Evolutionary conservation across 2,797 vertebrate species (phyloP).

Genomic region (Acestrorhynchus altus): DNA sequence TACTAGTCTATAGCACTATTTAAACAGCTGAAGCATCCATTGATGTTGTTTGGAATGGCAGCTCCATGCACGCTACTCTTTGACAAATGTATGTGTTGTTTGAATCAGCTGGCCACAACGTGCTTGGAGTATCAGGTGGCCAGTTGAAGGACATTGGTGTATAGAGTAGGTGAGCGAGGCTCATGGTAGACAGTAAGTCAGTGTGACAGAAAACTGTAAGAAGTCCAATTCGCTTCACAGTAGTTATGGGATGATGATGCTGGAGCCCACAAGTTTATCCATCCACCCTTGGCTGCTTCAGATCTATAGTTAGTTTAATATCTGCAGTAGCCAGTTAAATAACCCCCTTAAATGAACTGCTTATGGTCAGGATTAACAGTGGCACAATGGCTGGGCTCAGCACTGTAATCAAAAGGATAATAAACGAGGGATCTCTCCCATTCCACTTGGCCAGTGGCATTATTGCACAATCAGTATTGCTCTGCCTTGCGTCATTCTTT

Average conservation of each 20-base stretch:
- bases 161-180: background rate
- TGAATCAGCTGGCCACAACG: background rate
- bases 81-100: background rate
- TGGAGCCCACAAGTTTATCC: background rate
- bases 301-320: background rate
- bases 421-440: background rate
- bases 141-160: background rate
- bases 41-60: background rate
- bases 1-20: background rate
- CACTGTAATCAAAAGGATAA: background rate
- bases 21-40: background rate
- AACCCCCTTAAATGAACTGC: background rate
- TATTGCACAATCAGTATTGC: background rate
- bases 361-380: background rate
- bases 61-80: background rate
- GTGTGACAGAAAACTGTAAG: background rate
- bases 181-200: background rate
- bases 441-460: background rate
- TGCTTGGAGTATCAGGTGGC: background rate
- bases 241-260: background rate
- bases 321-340: background rate
- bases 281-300: background rate
- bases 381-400: background rate
- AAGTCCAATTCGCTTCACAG: background rate
- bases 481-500: conserved; percentile 44